Evolutionary conservation across 2,888 invertebrate genomes (phyloP).

Genomic region (Serripes groenlandicus): DNA sequence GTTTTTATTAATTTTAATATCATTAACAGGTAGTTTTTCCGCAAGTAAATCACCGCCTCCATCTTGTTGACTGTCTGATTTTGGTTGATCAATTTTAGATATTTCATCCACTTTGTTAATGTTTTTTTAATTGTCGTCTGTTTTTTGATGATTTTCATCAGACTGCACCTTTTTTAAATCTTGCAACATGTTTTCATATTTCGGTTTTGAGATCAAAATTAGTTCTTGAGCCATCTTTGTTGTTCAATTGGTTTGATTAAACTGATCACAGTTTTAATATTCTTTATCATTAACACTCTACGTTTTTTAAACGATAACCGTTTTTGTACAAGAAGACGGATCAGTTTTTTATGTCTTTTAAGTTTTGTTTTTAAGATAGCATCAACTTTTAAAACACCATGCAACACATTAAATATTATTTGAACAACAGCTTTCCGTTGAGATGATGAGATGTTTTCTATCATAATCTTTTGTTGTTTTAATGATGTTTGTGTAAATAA

Average conservation of each 20-base stretch:
- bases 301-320: constrained; percentile 31
- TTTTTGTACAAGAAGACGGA: constrained; percentile 49
- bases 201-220: constrained; percentile 39
- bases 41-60: background rate
- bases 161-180: background rate
- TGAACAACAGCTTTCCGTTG: constrained; percentile 47
- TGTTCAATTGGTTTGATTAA: constrained; percentile 29
- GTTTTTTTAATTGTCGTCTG: background rate
- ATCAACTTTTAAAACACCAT: constrained; percentile 12
- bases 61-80: background rate
- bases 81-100: background rate
- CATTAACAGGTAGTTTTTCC: background rate
- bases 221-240: constrained; percentile 52
- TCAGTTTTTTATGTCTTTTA: constrained; percentile 41
- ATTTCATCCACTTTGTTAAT: background rate
- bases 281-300: constrained; percentile 33
- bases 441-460: constrained; percentile 31
- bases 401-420: constrained; percentile 47
- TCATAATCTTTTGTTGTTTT: constrained; percentile 22
- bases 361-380: constrained; percentile 35
- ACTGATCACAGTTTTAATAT: constrained; percentile 34
- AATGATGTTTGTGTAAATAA: constrained; percentile 24
- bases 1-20: background rate
- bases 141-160: background rate
- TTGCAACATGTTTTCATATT: constrained; percentile 33